A percentile compares a stretch with the other conserved stretches of the same genome.
These are phyloP conservation scores for Siphonodentalium dalli DNA, from an alignment of 2,888 invertebrate species.

Conservation along the genomic window DNA sequence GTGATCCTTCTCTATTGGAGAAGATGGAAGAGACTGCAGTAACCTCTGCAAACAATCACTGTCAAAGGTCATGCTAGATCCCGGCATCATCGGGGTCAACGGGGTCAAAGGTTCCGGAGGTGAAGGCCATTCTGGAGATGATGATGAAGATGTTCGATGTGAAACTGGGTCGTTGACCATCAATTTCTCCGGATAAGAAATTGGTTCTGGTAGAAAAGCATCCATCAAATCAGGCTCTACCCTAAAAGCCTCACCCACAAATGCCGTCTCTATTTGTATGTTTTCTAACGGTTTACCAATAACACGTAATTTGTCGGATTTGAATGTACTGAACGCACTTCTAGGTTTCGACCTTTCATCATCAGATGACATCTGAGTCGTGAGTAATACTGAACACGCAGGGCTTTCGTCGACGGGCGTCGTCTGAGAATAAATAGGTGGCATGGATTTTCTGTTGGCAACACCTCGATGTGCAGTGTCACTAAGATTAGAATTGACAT, in stretches of 20 bases:
- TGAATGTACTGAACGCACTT: too few relatives aligned
- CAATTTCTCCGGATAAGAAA: too few relatives aligned
- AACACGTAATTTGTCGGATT: too few relatives aligned
- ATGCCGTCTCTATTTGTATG: conserved; percentile 42
- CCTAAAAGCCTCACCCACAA: conserved; percentile 33
- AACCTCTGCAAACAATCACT: conserved; percentile 89
- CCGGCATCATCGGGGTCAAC: conserved; percentile 48
- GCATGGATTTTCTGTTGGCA: too few relatives aligned
- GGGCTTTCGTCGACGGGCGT: too few relatives aligned
- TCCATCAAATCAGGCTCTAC: background rate
- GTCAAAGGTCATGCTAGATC: conserved; percentile 70
- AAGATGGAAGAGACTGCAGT: conserved; percentile 86
- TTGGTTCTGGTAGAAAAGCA: background rate
- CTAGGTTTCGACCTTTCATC: too few relatives aligned
- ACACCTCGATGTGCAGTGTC: too few relatives aligned
- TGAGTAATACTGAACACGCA: too few relatives aligned
- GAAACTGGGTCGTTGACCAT: conserved; percentile 25
- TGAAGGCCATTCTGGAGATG: conserved; percentile 59
- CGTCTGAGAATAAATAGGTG: too few relatives aligned
- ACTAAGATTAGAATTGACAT: too few relatives aligned
- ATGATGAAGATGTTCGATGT: conserved; percentile 64
- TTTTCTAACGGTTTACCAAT: conserved; percentile 32
- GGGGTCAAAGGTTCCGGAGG: conserved; percentile 58
- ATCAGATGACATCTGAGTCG: too few relatives aligned
- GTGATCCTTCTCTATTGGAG: conserved; percentile 40